Base-by-base conservation (phyloP, 2,888 invertebrate genomes). In the Nephrocerus scutellatus region DNA sequence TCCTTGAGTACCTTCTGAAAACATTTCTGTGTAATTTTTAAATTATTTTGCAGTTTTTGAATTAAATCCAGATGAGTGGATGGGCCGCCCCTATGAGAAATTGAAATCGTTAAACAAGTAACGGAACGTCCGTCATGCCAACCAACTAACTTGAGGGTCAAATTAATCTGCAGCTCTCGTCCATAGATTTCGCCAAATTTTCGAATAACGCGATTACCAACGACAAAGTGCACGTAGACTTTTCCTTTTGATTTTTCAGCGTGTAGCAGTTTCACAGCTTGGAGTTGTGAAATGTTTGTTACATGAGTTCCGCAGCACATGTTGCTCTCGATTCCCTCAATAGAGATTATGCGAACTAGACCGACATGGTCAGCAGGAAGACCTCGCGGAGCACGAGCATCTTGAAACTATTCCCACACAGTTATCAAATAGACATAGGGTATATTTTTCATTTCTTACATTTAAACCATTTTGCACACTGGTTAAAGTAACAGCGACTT, bases 281-380 rank as follows among this genome's bases (percentile, higher is more conserved):
- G 82, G 13, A 82, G 62, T 59, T 82, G 80, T 40, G 75, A 75
- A 20, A 88, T 69, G 63, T 82, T 86, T 5, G 74, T 72, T 1
- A 90, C 86, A 59, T 90, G 90, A 0, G 90, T 90, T 2, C 90
- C 90, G 65, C 90, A 90, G 59, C 90, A 91, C 76, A 88, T 80
- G 55, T 86, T 86, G 42, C 77, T 75, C 50, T 90, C 89, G 30
- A 88, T 66, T 14, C 77, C 77, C 22, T 80, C 78, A 41, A 90
- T 90, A 35, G 76, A 74, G 22, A 91, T 76, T 3, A 90, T 78
- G 35, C 90, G 71, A 10, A 88, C 80, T 16, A 79, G 76, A 0
- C 84, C 84, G 49, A 74, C 75, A 50, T 85, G 84, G 60, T 89
- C 88, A 41, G 80, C 82, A 0, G 90, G 89, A 18, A 90, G 64